Evolutionary conservation across 2,797 vertebrate species (phyloP).

Genomic region (Mormyrus proboscirostris): DNA sequence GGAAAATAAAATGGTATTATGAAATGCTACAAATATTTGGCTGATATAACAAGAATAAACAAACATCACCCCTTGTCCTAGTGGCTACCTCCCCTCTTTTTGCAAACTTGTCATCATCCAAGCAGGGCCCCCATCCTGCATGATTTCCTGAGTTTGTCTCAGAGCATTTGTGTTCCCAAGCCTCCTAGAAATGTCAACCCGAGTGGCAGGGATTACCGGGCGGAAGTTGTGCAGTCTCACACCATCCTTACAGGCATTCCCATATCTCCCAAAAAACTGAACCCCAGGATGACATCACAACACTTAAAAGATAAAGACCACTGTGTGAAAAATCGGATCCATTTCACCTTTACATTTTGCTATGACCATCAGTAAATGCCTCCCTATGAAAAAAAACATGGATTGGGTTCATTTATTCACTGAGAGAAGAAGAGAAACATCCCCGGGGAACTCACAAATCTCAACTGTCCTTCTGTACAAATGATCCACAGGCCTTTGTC

Average conservation of each 20-base stretch:
- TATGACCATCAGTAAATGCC: neutral
- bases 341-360: neutral
- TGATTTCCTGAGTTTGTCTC: neutral
- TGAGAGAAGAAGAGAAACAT: neutral
- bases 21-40: neutral
- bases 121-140: neutral
- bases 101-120: neutral
- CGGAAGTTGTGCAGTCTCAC: neutral
- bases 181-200: neutral
- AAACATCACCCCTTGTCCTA: neutral
- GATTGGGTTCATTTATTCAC: neutral
- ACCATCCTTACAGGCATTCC: neutral
- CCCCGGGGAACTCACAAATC: neutral
- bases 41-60: neutral
- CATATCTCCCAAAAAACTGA: neutral
- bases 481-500: neutral
- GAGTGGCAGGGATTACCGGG: neutral
- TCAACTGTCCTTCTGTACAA: neutral
- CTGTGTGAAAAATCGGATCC: neutral
- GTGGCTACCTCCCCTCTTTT: neutral
- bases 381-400: neutral
- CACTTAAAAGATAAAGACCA: neutral
- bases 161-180: neutral
- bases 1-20: neutral
- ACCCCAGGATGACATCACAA: neutral